phyloP scores from a whole-genome alignment of 2,797 vertebrate genomes.

The Coluber constrictor region DNA sequence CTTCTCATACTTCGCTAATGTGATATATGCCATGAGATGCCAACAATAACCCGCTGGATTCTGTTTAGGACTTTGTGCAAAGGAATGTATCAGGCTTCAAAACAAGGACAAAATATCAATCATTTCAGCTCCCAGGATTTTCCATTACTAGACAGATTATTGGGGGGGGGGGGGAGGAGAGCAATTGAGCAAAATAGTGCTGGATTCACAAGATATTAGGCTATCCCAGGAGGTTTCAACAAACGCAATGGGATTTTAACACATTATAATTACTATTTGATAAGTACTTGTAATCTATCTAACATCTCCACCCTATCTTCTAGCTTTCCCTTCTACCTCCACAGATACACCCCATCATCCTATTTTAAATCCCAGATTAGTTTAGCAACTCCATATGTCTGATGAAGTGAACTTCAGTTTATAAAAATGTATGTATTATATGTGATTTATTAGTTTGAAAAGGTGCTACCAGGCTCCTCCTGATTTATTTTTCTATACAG shows the following conservation, averaged over 20 bases:
- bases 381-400: neutral
- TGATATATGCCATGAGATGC: neutral
- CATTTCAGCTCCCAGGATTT: neutral
- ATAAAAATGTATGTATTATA: neutral
- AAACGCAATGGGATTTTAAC: neutral
- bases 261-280: neutral
- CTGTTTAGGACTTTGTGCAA: neutral
- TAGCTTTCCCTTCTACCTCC: neutral
- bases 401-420: neutral
- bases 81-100: neutral
- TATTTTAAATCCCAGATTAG: neutral
- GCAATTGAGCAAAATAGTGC: neutral
- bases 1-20: neutral
- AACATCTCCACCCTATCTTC: neutral
- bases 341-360: neutral
- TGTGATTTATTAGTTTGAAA: neutral
- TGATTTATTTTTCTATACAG: neutral
- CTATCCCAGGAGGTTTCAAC: neutral
- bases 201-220: neutral
- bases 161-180: fast-evolving
- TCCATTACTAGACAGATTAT: neutral
- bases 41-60: neutral
- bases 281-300: neutral
- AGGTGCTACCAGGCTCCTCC: neutral
- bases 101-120: neutral